Evolutionary conservation across 2,797 vertebrate species (phyloP), one percentile per base, ranked within the genome.

Genomic region (Chanos chanos): DNA sequence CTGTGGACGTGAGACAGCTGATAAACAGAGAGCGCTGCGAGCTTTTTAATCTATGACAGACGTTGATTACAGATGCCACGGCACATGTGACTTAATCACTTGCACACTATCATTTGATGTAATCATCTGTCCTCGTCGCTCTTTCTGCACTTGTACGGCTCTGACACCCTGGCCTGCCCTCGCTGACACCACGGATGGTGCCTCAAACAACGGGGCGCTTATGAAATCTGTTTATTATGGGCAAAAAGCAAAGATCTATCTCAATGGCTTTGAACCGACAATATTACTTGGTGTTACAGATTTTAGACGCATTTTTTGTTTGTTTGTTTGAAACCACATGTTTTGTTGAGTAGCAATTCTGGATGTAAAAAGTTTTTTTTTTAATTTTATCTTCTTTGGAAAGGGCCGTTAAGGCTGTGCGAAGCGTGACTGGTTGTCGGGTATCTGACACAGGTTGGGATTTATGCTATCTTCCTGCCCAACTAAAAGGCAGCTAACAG

Each of bases 61-160:
- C 85, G 30, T 81, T 89, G 86, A 90, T 90, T 90, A 90, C 86
- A 91, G 87, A 89, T 87, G 87, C 81, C 81, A 86, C 58, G 65
- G 83, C 85, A 85, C 84, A 73, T 68, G 66, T 72, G 81, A 82
- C 80, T 81, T 87, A 85, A 88, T 88, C 84, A 81, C 83, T 84
- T 81, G 83, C 83, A 88, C 55, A 50, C 86, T 75, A 89, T 83
- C 81, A 83, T 86, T 83, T 86, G 79, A 89, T 86, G 86, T 78
- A 75, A 84, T 81, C 76, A 43, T 80, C 80, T 55, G 71, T 81
- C 81, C 80, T 79, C 77, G 64, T 74, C 73, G 70, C 50, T 13
- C 51, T 50, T 61, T 45, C 64, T 34, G 62, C 77, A 76, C 77
- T 77, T 82, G 81, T 81, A 78, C 74, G 78, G 66, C 66, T 78